Evolutionary conservation across 2,888 invertebrate species (phyloP), one percentile per base, ranked within the genome.

Genomic region (Neoascia interrupta): DNA sequence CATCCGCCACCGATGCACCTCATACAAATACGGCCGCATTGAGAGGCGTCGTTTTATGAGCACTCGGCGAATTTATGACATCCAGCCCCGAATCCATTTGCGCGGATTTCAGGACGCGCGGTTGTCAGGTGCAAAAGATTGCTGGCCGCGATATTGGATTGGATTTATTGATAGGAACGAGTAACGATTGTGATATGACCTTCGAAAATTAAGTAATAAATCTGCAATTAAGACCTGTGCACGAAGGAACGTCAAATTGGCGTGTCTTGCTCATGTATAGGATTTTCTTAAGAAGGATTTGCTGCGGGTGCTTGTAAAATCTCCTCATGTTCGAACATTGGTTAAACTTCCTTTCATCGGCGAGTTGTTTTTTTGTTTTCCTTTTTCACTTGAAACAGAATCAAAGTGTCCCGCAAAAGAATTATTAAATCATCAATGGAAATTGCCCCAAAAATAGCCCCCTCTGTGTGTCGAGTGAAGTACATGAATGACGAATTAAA

Each of bases 131-230:
- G 76, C 49, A 69, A 64, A 53, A 51, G 63, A 60, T 51, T 34
- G 54, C 31, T 53, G 36, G 28, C 26, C 13, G 23, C 39, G 19
- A 19, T 45, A 49, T 63, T 61, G 70, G 64, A 83, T 83, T 82
- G 82, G 76, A 69, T 81, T 83, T 83, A 83, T 83, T 83, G 82
- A 82, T 82, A 82, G 79, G 36, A 68, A 64, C 49, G 74, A 53
- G 64, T 69, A 76, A 82, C 81, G 73, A 76, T 80, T 69, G 72
- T 63, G 56, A 60, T 69, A 74, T 61, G 82, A 81, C 74, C 81
- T 81, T 81, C 81, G 51, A 66, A 81, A 83, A 84, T 84, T 84
- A 83, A 83, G 82, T 63, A 68, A 83, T 84, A 84, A 84, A 84
- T 64, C 21, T 39, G 64, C 54, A 68, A 73, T 74, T 74, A 74